Evolutionary conservation across 2,888 invertebrate species (phyloP), one percentile per base, ranked within the genome.

Genomic region (Iphiclides podalirius): DNA sequence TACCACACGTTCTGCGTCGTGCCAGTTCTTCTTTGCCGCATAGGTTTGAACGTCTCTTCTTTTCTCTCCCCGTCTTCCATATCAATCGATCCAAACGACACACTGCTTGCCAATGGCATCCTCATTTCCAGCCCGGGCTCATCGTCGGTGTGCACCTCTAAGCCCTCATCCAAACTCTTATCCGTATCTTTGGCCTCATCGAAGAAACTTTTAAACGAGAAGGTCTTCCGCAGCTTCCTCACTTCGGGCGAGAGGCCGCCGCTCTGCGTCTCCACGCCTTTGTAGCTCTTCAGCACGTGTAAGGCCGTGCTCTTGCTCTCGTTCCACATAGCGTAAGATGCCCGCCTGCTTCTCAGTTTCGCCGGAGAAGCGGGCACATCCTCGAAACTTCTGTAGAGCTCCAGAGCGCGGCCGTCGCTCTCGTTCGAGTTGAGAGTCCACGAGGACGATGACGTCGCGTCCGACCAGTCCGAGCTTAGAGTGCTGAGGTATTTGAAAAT

Each of bases 341-440:
- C 79, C 31, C 80, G 78, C 65, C 86, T 75, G 64, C 77, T 86
- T 85, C 69, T 87, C 82, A 65, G 65, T 67, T 59, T 68, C 1
- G 51, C 36, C 46, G 69, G 81, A 82, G 83, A 81, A 81, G 77
- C 72, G 23, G 79, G 78, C 59, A 84, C 76, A 82, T 87, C 85
- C 62, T 85, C 87, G 47, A 79, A 78, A 63, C 84, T 85, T 54
- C 71, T 77, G 48, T 72, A 72, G 55, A 66, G 71, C 38, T 79
- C 80, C 31, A 66, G 53, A 14, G 56, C 42, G 17, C 50, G 50
- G 11, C 50, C 43, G 12, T 55, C 54, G 9, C 61, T 61, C 34
- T 65, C 71, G 16, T 73, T 72, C 0, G 80, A 77, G 36, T 77
- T 57, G 28, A 78, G 55, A 16, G 82, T 77, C 84, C 85, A 86